Evolutionary conservation across 2,113 vertebrate genomes (phyloP).

Genomic region (Platysteira castanea): DNA sequence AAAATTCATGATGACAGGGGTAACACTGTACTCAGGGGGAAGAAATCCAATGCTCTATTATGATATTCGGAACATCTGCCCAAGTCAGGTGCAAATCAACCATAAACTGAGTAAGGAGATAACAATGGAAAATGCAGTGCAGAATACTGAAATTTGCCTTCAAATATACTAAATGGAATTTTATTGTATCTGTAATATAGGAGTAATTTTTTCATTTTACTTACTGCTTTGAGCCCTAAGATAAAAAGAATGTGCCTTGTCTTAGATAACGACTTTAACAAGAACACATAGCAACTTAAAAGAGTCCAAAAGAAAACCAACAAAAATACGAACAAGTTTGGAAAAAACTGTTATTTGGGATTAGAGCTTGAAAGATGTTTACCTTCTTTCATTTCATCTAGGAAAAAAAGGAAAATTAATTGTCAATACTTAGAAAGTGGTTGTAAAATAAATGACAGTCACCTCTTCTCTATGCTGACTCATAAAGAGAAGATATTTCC

Average conservation of each 20-base stretch:
- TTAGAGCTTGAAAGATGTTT: neutral
- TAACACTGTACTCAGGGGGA: neutral
- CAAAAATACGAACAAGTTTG: neutral
- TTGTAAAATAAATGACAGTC: neutral
- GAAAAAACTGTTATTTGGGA: neutral
- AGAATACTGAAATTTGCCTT: neutral
- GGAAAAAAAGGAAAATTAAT: neutral
- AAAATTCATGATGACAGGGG: neutral
- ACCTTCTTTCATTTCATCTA: neutral
- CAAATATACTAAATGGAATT: neutral
- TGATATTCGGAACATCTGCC: neutral
- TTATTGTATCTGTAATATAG: neutral
- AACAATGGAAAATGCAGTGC: neutral
- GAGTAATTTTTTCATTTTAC: neutral
- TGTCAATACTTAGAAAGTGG: neutral
- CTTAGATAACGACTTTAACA: neutral
- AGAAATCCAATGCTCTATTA: neutral
- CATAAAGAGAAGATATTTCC: neutral
- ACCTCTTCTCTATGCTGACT: neutral
- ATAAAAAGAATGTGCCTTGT: neutral
- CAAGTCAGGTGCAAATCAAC: neutral
- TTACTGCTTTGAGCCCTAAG: neutral
- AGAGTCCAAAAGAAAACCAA: neutral
- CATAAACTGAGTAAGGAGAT: neutral
- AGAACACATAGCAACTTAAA: neutral